Conservation (phyloP, 1,140 invertebrate genomes). For the Notospermus geniculatus region DNA sequence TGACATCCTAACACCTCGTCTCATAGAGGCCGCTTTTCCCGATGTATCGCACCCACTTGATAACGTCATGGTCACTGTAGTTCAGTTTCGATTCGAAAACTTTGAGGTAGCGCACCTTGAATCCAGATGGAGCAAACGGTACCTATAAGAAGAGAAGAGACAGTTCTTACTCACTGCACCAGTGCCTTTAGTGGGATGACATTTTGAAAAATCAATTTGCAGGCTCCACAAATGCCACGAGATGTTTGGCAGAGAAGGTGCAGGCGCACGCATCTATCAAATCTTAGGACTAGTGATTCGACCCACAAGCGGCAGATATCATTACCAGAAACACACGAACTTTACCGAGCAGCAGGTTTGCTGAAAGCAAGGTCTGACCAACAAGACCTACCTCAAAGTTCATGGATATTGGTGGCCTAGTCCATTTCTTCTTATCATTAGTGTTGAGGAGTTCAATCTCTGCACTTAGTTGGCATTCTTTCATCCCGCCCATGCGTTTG, state of each 20-base stretch:
- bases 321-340: too few species aligned
- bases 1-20: constrained; percentile 75
- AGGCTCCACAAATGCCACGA: too few species aligned
- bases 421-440: constrained; percentile 96
- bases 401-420: constrained; percentile 99
- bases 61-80: constrained; percentile 99
- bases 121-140: constrained; percentile 94
- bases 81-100: constrained; percentile 99
- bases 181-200: too few species aligned
- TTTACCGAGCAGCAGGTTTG: too few species aligned
- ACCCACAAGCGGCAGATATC: too few species aligned
- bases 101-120: constrained; percentile 98
- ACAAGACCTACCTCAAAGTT: constrained; percentile 98
- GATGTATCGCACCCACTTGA: constrained; percentile 99
- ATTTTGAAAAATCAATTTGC: too few species aligned
- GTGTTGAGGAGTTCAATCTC: constrained; percentile 99
- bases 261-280: too few species aligned
- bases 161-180: too few species aligned
- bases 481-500: constrained; percentile 99
- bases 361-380: too few species aligned
- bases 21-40: constrained; percentile 98
- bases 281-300: too few species aligned
- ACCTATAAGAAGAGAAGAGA: constrained; percentile 62
- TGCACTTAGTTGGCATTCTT: constrained; percentile 98
- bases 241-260: too few species aligned